Conservation (phyloP, 30 jellyfish, hydroid and myxozoan species). For the Hydra vulgaris region DNA sequence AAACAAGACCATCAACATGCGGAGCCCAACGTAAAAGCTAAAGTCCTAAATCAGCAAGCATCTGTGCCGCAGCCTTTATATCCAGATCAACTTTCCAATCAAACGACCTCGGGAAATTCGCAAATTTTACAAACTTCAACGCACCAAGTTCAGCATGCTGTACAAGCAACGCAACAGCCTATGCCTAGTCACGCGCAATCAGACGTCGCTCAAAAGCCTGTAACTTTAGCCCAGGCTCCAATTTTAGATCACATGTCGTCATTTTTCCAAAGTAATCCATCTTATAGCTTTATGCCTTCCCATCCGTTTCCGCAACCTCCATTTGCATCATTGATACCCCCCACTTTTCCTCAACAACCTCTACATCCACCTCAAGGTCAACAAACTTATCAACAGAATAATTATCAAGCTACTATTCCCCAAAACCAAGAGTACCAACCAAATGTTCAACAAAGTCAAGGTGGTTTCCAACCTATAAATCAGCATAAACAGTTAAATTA, state of each 20-base stretch:
- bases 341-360: neutral
- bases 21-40: neutral
- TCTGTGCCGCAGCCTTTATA: neutral
- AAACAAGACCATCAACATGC: neutral
- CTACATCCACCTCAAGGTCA: conserved; percentile 16
- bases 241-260: conserved; percentile 37
- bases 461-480: neutral
- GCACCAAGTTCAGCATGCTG: neutral
- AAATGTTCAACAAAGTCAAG: neutral
- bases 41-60: neutral
- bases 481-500: neutral
- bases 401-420: neutral
- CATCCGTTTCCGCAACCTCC: conserved; percentile 20
- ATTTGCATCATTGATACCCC: neutral
- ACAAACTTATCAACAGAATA: neutral
- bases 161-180: neutral
- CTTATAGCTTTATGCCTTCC: conserved; percentile 12
- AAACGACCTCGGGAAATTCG: neutral
- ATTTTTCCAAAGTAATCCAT: conserved; percentile 15
- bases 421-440: neutral
- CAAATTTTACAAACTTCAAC: neutral
- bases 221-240: conserved; percentile 17
- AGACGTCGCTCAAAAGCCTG: neutral
- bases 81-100: neutral
- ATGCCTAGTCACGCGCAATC: neutral